phyloP scores from a whole-genome alignment of 1,140 invertebrate species.

The Macrobrachium nipponense region DNA sequence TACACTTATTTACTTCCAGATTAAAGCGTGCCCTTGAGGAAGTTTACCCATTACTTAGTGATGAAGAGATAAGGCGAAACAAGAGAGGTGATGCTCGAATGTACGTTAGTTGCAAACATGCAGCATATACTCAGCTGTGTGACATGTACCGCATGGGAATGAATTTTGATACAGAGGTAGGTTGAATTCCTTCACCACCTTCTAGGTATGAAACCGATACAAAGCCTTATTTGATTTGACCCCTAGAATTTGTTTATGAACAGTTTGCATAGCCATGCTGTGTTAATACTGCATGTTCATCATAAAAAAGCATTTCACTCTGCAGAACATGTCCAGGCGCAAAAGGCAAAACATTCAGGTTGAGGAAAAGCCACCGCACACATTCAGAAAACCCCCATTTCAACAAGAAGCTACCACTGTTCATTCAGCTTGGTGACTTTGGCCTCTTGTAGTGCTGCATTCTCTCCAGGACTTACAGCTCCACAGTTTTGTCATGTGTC shows the following conservation, averaged over 20 bases:
- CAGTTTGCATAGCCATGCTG: too few relatives aligned
- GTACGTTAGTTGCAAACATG: slow-evolving; percentile 80
- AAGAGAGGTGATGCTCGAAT: slow-evolving; percentile 81
- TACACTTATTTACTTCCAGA: slow-evolving; percentile 68
- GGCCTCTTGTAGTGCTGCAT: too few relatives aligned
- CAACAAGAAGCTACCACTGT: too few relatives aligned
- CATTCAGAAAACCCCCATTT: too few relatives aligned
- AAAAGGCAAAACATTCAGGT: too few relatives aligned
- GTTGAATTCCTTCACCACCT: background rate
- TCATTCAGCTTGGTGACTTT: too few relatives aligned
- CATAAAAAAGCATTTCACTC: too few relatives aligned
- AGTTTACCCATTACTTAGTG: slow-evolving; percentile 83
- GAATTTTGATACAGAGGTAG: slow-evolving; percentile 68
- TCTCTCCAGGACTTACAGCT: too few relatives aligned
- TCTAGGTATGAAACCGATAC: background rate
- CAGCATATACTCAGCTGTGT: slow-evolving; percentile 77
- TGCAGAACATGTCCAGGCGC: too few relatives aligned
- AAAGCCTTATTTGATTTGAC: background rate
- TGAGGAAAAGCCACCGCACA: too few relatives aligned
- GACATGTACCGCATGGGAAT: slow-evolving; percentile 76
- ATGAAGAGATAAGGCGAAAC: slow-evolving; percentile 80
- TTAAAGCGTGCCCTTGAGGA: slow-evolving; percentile 87
- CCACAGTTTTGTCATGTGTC: too few relatives aligned
- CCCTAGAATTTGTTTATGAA: background rate
- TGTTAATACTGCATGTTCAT: too few relatives aligned